Conservation (phyloP, 2,113 vertebrate species). For the Lepus timidus region DNA sequence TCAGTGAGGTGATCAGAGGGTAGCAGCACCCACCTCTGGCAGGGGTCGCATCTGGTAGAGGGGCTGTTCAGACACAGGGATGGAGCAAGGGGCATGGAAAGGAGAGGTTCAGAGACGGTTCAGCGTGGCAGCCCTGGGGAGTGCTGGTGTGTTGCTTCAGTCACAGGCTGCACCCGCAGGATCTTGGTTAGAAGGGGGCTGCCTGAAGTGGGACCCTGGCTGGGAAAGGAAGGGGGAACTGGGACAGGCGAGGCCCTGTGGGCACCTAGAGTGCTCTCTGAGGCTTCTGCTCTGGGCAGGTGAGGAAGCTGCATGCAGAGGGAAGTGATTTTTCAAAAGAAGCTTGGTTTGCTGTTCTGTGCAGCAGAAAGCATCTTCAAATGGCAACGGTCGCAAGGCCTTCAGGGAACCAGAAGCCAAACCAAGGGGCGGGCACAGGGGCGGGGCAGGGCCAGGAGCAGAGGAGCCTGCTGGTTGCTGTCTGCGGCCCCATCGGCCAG, state of each 20-base stretch:
- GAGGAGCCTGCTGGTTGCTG: not conserved
- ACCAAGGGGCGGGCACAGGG: too few relatives aligned
- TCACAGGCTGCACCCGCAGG: not conserved
- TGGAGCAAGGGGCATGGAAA: not conserved
- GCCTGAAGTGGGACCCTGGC: not conserved
- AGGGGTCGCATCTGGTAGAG: not conserved
- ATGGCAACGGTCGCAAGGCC: not conserved
- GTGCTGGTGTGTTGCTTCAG: not conserved
- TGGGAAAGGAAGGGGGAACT: not conserved
- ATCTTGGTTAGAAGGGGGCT: not conserved
- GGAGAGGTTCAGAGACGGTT: not conserved
- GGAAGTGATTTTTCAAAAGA: not conserved
- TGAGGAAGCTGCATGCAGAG: not conserved
- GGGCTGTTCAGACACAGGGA: not conserved
- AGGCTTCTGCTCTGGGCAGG: not conserved
- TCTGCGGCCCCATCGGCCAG: not conserved
- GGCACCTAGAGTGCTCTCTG: not conserved
- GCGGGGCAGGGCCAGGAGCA: not conserved
- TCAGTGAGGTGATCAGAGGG: not conserved
- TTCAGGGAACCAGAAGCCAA: too few relatives aligned
- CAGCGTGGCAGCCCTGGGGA: not conserved
- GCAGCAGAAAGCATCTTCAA: not conserved
- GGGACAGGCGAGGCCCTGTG: not conserved
- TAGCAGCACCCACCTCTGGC: not conserved
- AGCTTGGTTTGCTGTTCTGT: not conserved